A percentile compares a stretch with the other conserved stretches of the same genome.
Conservation (phyloP, 2,888 invertebrate genomes). For the Drosophila sordidapex region DNA sequence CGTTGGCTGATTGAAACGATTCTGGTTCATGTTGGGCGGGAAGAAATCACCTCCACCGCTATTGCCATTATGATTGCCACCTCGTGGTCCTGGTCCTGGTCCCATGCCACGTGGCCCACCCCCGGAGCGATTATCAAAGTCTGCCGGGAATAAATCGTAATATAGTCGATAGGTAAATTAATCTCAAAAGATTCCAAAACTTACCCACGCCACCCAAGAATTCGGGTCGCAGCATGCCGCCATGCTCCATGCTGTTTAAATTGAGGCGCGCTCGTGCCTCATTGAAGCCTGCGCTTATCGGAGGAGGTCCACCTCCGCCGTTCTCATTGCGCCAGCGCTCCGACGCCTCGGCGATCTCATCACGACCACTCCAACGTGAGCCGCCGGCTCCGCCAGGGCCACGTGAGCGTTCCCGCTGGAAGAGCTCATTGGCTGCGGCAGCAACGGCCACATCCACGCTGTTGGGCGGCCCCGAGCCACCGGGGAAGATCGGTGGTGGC, state of each 20-base stretch:
- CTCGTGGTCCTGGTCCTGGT: conserved; percentile 35
- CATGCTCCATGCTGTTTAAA: conserved; percentile 78
- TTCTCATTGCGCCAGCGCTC: conserved; percentile 74
- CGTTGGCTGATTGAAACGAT: conserved; percentile 84
- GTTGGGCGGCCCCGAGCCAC: conserved; percentile 60
- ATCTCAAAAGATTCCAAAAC: background rate
- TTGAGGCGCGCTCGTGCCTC: conserved; percentile 71
- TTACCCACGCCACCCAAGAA: conserved; percentile 76
- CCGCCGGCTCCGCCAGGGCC: conserved; percentile 50
- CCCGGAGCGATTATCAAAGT: conserved; percentile 80
- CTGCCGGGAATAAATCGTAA: conserved; percentile 43
- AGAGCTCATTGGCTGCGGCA: conserved; percentile 63
- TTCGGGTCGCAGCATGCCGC: conserved; percentile 76
- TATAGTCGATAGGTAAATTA: background rate
- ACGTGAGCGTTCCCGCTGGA: conserved; percentile 77
- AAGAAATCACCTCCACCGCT: conserved; percentile 76
- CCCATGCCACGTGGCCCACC: conserved; percentile 54
- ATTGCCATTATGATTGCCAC: conserved; percentile 69
- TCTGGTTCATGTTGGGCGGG: conserved; percentile 82
- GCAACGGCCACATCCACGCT: conserved; percentile 57
- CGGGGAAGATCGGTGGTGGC: conserved; percentile 83
- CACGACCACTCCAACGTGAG: conserved; percentile 85
- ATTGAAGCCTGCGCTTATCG: conserved; percentile 56
- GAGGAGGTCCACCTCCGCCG: conserved; percentile 58
- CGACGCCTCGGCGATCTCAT: conserved; percentile 74